Evolutionary conservation across 2,797 vertebrate genomes (phyloP).

Genomic region (Coluber constrictor): DNA sequence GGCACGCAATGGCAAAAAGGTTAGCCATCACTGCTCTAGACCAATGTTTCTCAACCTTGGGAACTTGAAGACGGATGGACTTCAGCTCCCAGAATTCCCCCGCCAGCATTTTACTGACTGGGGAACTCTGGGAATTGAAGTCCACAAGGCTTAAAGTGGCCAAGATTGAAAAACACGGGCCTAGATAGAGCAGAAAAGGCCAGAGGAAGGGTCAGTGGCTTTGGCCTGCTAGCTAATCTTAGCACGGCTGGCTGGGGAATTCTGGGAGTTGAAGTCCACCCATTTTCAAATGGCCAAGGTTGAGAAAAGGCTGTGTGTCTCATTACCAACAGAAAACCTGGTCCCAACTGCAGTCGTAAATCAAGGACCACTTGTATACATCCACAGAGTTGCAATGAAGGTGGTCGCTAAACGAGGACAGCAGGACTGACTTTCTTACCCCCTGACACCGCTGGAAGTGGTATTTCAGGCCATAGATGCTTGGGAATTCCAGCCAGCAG

Average conservation of each 20-base stretch:
- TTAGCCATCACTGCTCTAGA: too few species aligned
- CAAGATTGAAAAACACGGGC: too few species aligned
- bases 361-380: background rate
- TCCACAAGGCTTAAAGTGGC: too few species aligned
- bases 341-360: background rate
- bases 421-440: conserved; percentile 69
- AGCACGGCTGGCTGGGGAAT: background rate
- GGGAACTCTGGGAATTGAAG: too few species aligned
- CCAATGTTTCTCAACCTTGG: too few species aligned
- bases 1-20: too few species aligned
- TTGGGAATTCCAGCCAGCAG: conserved; percentile 98
- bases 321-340: background rate
- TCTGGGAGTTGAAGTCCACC: background rate
- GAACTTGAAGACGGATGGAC: too few species aligned
- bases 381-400: background rate
- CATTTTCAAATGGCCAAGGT: background rate
- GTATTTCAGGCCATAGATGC: conserved; percentile 97
- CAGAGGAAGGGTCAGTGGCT: background rate
- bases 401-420: background rate
- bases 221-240: background rate
- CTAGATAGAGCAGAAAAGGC: background rate
- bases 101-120: background rate
- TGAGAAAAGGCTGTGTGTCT: background rate
- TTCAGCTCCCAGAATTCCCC: background rate
- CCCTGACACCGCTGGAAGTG: conserved; percentile 96